phyloP scores from a whole-genome alignment of 1,140 invertebrate genomes.

The Camponotus floridanus region DNA sequence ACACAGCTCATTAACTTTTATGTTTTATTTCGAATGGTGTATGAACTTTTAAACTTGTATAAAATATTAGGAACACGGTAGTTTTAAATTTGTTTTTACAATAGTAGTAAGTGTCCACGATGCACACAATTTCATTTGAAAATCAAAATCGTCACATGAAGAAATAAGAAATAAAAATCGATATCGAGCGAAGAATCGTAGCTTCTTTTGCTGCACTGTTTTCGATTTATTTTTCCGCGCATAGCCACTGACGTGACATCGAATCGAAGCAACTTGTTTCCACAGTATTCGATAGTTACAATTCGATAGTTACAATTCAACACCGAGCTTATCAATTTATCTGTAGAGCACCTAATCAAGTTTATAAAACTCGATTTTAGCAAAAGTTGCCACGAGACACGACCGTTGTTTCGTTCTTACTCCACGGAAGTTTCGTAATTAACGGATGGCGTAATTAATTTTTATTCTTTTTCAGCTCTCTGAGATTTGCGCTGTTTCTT shows the following conservation, averaged over 20 bases:
- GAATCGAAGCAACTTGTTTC: conserved; percentile 2
- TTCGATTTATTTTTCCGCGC: conserved; percentile 40
- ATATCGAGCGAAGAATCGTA: conserved; percentile 23
- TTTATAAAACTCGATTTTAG: conserved; percentile 56
- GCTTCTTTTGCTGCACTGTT: background rate
- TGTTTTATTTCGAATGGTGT: background rate
- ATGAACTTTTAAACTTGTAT: background rate
- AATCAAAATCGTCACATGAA: conserved; percentile 70
- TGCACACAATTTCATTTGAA: conserved; percentile 68
- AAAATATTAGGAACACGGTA: background rate
- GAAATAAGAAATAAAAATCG: conserved; percentile 9
- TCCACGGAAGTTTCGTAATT: conserved; percentile 50
- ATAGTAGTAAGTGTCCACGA: background rate
- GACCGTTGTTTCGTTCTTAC: conserved; percentile 34
- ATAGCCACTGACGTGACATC: conserved; percentile 21
- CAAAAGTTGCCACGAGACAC: conserved; percentile 20
- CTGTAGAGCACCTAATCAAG: conserved; percentile 12
- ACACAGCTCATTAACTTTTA: background rate
- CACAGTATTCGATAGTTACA: conserved; percentile 55
- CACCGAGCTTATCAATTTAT: conserved; percentile 51
- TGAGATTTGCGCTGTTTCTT: conserved; percentile 49
- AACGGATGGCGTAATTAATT: conserved; percentile 61
- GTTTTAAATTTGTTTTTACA: background rate
- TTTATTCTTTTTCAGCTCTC: conserved; percentile 54
- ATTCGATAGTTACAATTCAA: conserved; percentile 68